Evolutionary conservation across 2,888 invertebrate species (phyloP).

Genomic region (Eudiplozoon nipponicum): DNA sequence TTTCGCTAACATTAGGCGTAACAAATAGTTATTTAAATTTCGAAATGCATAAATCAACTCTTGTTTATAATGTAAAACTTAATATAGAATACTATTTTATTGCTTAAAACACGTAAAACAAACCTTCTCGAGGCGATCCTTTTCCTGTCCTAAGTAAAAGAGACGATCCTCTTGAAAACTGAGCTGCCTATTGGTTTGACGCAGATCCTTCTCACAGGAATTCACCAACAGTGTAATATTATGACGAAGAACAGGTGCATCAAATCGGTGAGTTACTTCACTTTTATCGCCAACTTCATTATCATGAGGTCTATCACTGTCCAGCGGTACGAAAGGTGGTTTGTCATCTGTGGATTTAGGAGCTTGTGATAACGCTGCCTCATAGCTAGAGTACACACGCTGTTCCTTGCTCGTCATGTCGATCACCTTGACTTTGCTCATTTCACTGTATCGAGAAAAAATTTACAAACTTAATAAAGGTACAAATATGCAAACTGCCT

Average conservation of each 20-base stretch:
- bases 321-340: no score
- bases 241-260: constrained; percentile 55
- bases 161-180: background rate
- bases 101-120: no score
- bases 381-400: constrained; percentile 33
- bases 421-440: constrained; percentile 56
- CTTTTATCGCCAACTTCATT: background rate
- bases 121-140: no score
- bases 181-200: constrained; percentile 29
- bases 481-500: no score
- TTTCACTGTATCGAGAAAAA: no score
- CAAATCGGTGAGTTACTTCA: constrained; percentile 24
- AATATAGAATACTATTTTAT: no score
- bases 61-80: no score
- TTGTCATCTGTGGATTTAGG: background rate
- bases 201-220: constrained; percentile 70
- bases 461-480: no score
- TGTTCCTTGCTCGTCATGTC: constrained; percentile 91
- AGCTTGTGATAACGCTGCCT: constrained; percentile 10
- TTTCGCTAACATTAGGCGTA: no score
- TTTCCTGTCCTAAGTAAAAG: background rate
- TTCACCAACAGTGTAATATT: constrained; percentile 64
- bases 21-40: no score
- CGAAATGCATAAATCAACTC: no score
- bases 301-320: background rate